phyloP scores from a whole-genome alignment of 2,113 vertebrate genomes.

The Campylorhamphus procurvoides region DNA sequence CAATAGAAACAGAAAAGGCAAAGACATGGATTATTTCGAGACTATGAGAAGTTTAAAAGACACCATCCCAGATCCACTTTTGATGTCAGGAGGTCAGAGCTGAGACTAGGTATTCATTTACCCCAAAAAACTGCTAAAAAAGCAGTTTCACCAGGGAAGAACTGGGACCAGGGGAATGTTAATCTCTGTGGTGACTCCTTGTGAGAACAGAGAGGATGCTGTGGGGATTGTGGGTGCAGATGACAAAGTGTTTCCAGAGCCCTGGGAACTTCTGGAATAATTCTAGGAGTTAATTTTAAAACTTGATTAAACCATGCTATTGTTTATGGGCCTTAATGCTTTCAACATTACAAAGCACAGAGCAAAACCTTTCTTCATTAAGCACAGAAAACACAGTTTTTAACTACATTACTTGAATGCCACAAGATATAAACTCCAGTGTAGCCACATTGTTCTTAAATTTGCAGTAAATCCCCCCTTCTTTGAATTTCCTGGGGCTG shows the following conservation, averaged over 20 bases:
- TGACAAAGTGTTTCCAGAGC: neutral
- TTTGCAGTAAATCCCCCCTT: neutral
- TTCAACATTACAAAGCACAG: slow-evolving; percentile 32
- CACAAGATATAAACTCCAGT: neutral
- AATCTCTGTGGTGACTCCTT: neutral
- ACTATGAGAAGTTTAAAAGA: neutral
- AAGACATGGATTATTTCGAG: neutral
- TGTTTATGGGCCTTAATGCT: slow-evolving; percentile 14
- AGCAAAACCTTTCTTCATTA: neutral
- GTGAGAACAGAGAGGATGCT: accelerated
- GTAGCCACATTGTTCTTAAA: slow-evolving; percentile 21
- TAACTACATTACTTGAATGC: slow-evolving; percentile 9
- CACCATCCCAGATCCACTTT: neutral
- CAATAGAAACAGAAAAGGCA: neutral
- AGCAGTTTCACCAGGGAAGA: neutral
- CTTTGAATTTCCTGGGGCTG: neutral
- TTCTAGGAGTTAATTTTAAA: slow-evolving; percentile 25
- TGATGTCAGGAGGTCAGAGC: neutral
- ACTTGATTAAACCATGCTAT: slow-evolving; percentile 49
- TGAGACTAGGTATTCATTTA: neutral
- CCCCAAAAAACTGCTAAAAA: neutral
- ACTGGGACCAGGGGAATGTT: neutral
- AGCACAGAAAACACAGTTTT: neutral
- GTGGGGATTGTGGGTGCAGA: neutral
- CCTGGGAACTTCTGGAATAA: neutral